Conservation (phyloP, 2,797 vertebrate genomes). For the Melanogrammus aeglefinus region DNA sequence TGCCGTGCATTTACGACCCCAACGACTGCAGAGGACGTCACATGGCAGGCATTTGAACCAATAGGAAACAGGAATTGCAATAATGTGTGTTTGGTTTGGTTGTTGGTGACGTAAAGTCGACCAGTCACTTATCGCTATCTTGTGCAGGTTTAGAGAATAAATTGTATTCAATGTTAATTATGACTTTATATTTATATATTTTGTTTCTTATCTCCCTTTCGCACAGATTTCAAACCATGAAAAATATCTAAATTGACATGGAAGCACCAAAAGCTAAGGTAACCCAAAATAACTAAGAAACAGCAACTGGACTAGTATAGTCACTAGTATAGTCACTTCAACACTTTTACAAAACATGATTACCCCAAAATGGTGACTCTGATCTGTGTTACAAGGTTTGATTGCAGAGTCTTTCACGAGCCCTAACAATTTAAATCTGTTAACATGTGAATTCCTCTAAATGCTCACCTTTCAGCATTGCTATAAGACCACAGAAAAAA, state of each 20-base stretch:
- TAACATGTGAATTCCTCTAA: slow-evolving; percentile 49
- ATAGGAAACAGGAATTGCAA: not conserved
- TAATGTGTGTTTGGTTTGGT: not conserved
- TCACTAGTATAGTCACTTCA: slow-evolving; percentile 84
- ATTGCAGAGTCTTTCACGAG: slow-evolving; percentile 82
- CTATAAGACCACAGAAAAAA: slow-evolving; percentile 89
- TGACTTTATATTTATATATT: not conserved
- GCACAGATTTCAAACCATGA: not conserved
- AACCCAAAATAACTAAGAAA: slow-evolving; percentile 69
- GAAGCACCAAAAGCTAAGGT: slow-evolving; percentile 68
- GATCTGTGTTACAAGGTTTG: slow-evolving; percentile 82
- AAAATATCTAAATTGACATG: slow-evolving; percentile 25
- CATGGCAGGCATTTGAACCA: not conserved
- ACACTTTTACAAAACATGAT: slow-evolving; percentile 88
- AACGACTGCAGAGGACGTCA: not conserved
- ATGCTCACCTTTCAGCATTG: slow-evolving; percentile 78
- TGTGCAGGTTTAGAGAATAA: not conserved
- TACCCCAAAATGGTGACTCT: slow-evolving; percentile 80
- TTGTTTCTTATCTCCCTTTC: not conserved
- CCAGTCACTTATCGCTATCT: not conserved
- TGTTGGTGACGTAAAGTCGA: not conserved
- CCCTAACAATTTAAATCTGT: slow-evolving; percentile 82
- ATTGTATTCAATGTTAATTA: not conserved
- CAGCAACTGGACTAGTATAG: slow-evolving; percentile 81
- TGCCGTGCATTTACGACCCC: not conserved